Conservation (phyloP, 1,140 invertebrate species). For the Drosophila guanche region DNA sequence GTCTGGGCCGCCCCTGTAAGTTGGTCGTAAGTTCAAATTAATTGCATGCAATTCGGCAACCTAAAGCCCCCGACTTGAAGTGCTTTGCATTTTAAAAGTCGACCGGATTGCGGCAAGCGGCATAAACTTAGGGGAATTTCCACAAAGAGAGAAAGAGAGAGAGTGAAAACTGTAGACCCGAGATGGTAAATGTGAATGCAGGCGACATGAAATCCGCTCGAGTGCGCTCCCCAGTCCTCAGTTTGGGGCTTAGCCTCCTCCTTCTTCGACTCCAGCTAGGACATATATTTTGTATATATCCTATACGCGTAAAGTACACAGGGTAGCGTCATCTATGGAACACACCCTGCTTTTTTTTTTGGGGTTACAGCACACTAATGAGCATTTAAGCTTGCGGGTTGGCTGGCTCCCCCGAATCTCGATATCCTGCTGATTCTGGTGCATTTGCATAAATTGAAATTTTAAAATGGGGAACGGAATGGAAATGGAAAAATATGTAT, state of each 20-base stretch:
- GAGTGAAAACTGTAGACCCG: constrained; percentile 1
- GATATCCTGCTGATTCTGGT: constrained; percentile 40
- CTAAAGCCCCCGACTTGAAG: constrained; percentile 31
- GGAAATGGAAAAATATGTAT: constrained; percentile 6
- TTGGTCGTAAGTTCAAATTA: constrained; percentile 66
- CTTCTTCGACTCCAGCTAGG: no score
- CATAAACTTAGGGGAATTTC: constrained; percentile 9
- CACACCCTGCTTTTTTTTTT: constrained; percentile 2
- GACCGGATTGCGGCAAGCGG: not conserved
- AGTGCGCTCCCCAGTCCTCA: constrained; percentile 15
- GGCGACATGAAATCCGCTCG: constrained; percentile 43
- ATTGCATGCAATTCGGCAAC: constrained; percentile 69
- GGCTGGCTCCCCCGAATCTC: not conserved
- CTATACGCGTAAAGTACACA: no score
- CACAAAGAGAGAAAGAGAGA: not conserved
- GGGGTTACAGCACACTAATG: constrained; percentile 49
- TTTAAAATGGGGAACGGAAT: constrained; percentile 36
- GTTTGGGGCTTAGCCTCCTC: not conserved
- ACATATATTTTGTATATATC: no score
- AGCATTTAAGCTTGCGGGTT: constrained; percentile 70
- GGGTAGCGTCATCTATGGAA: not conserved
- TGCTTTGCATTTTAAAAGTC: constrained; percentile 67
- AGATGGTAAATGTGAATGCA: constrained; percentile 65
- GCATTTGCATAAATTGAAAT: constrained; percentile 79
- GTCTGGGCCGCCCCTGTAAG: not conserved